Percentiles rank a stretch among this genome's conserved stretches.
Evolutionary conservation across 2,797 vertebrate genomes (phyloP).

Genomic region (Cercopithecus neglectus): DNA sequence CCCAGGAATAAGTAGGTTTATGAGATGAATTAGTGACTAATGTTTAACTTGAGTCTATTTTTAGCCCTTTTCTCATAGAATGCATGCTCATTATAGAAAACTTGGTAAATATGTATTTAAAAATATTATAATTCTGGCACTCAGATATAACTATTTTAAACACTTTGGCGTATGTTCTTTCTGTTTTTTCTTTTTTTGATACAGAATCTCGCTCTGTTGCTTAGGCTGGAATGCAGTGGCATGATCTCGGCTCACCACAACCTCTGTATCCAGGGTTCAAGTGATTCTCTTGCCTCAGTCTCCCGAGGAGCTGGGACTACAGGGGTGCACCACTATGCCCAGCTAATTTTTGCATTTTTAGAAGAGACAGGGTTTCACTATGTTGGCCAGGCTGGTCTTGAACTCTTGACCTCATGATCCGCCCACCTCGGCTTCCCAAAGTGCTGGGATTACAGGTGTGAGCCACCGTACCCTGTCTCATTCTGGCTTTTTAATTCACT

Average conservation of each 20-base stretch:
- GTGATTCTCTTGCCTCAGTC: not conserved
- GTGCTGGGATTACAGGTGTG: not conserved
- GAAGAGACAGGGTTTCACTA: not conserved
- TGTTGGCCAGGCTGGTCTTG: not conserved
- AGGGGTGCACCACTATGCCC: not conserved
- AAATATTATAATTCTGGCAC: not conserved
- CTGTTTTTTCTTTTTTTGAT: not conserved
- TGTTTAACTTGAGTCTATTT: not conserved
- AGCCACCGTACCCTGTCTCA: fast-evolving
- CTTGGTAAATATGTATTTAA: not conserved
- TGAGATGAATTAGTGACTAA: not conserved
- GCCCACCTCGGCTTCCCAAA: not conserved
- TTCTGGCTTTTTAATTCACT: not conserved
- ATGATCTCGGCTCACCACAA: not conserved
- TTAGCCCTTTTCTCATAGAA: not conserved
- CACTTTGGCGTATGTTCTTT: not conserved
- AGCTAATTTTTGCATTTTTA: not conserved
- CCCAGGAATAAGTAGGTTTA: not conserved
- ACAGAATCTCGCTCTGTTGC: not conserved
- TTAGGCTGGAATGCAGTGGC: not conserved
- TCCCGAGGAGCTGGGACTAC: not conserved
- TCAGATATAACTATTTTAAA: not conserved
- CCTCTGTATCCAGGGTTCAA: not conserved
- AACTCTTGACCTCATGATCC: not conserved
- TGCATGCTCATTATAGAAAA: not conserved